phyloP scores from a whole-genome alignment of 2,888 invertebrate genomes.

The Mythimna loreyi region DNA sequence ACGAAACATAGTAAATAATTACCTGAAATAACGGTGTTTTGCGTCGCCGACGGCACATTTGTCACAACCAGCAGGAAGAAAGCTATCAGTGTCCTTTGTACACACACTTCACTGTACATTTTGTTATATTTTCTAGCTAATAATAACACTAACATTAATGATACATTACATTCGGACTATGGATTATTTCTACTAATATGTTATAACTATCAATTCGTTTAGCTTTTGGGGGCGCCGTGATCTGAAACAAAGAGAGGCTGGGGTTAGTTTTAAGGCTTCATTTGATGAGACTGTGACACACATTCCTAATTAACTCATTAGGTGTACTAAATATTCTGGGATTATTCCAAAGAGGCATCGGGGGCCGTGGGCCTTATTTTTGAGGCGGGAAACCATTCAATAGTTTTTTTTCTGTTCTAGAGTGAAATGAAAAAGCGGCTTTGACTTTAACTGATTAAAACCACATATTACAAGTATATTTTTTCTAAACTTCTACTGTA shows the following conservation, averaged over 20 bases:
- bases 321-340: background rate
- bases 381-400: no score
- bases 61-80: slow-evolving; percentile 80
- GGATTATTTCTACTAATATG: slow-evolving; percentile 55
- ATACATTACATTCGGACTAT: slow-evolving; percentile 64
- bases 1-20: slow-evolving; percentile 50
- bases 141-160: slow-evolving; percentile 70
- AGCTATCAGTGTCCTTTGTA: slow-evolving; percentile 77
- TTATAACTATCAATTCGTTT: slow-evolving; percentile 61
- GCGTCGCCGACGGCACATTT: slow-evolving; percentile 83
- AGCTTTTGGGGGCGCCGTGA: slow-evolving; percentile 70
- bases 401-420: no score
- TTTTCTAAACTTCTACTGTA: no score
- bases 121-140: slow-evolving; percentile 80
- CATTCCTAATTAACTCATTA: background rate
- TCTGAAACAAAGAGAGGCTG: slow-evolving; percentile 79
- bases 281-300: background rate
- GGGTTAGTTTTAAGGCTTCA: slow-evolving; percentile 5
- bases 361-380: no score
- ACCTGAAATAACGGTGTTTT: slow-evolving; percentile 82
- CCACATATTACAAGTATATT: no score
- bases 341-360: no score
- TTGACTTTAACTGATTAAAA: no score
- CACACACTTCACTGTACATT: slow-evolving; percentile 82
- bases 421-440: no score